Evolutionary conservation across 1,140 invertebrate genomes (phyloP).

Genomic region (Archivesica marissinica): DNA sequence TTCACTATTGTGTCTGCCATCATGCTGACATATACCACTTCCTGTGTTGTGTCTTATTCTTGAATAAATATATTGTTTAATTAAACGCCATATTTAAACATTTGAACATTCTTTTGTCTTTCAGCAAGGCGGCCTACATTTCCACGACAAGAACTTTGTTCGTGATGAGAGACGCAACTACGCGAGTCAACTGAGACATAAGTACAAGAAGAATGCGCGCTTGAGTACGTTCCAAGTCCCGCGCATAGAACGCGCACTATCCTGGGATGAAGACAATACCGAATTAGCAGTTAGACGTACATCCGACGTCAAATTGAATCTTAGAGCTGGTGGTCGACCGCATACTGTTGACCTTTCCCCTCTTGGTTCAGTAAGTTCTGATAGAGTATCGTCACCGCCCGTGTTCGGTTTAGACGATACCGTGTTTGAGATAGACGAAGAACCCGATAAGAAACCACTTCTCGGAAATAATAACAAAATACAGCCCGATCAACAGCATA

Average conservation of each 20-base stretch:
- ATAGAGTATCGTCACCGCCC: not conserved
- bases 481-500: not conserved
- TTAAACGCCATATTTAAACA: too few relatives aligned
- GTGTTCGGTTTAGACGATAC: slow-evolving; percentile 39
- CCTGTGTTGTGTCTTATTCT: too few relatives aligned
- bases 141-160: slow-evolving; percentile 46
- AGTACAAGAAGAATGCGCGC: slow-evolving; percentile 41
- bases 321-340: slow-evolving; percentile 21
- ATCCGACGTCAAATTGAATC: slow-evolving; percentile 29
- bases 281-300: slow-evolving; percentile 3
- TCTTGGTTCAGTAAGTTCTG: not conserved
- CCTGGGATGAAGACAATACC: slow-evolving; percentile 24
- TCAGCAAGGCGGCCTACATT: slow-evolving; percentile 23
- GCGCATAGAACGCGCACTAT: not conserved
- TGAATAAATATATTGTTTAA: too few relatives aligned
- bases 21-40: too few relatives aligned
- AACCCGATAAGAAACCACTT: not conserved
- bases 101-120: slow-evolving; percentile 34
- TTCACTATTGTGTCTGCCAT: too few relatives aligned
- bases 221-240: slow-evolving; percentile 7
- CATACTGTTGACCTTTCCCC: slow-evolving; percentile 31
- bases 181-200: slow-evolving; percentile 14
- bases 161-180: slow-evolving; percentile 13
- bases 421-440: slow-evolving; percentile 27
- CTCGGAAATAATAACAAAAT: not conserved